Base-by-base conservation (phyloP, 2,888 invertebrate species). In the Clanis bilineata region DNA sequence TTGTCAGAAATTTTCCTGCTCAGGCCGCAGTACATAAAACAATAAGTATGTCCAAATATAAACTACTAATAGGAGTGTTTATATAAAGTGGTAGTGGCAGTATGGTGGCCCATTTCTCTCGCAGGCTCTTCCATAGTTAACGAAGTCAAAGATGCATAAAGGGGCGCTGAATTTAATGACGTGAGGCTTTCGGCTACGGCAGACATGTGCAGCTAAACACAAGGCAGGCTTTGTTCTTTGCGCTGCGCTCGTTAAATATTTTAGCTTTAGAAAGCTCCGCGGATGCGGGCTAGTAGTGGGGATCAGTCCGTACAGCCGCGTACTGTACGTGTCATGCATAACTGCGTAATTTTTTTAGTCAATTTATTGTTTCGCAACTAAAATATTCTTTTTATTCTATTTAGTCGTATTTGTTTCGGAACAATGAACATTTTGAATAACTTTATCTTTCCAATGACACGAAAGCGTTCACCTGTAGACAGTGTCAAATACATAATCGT, bases 241-340 rank as follows among this genome's bases (percentile, higher is more conserved):
- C 77, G 66, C 69, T 74, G 69, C 71, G 76, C 82, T 86, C 81
- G 83, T 86, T 88, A 85, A 86, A 87, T 86, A 85, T 86, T 87
- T 82, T 72, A 82, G 77, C 74, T 77, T 70, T 71, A 75, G 71
- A 74, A 73, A 62, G 66, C 56, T 64, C 64, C 60, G 65, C 61
- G 66, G 62, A 68, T 65, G 64, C 57, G 59, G 62, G 59, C 51
- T 59, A 64, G 60, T 57, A 66, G 59, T 62, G 39, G 18, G 59
- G 57, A 62, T 61, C n/a, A 18, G 57, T 60, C 38, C 25, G 47
- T 43, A 51, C 18, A 32, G 45, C 12, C 18, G 39, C 25, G 41
- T 45, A 18, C 44, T 22, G n/a, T 21, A 44, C 18, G 44, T 44
- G 38, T 57, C n/a, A 38, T 23, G 32, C 28, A 28, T 32, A 32